These are phyloP conservation scores for Cheilosia urbana DNA, from an alignment of 2,888 invertebrate genomes.

Conservation along the genomic window DNA sequence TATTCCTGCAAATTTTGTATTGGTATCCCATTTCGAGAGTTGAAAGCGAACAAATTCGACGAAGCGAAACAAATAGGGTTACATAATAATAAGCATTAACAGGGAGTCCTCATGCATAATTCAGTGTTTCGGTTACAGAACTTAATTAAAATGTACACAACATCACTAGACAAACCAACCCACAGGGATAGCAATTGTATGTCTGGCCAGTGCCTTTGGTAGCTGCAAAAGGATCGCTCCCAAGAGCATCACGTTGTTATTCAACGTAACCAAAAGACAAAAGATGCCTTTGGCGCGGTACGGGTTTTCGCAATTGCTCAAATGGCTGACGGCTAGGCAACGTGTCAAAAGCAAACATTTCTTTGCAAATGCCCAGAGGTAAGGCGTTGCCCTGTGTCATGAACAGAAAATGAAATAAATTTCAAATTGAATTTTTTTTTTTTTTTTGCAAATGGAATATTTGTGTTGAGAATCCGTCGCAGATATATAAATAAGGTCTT, in stretches of 20 bases:
- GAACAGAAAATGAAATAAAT: conserved; percentile 50
- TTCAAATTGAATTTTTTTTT: conserved; percentile 64
- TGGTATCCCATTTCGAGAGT: too few relatives aligned
- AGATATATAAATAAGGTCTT: conserved; percentile 24
- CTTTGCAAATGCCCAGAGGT: conserved; percentile 31
- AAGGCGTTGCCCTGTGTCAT: conserved; percentile 35
- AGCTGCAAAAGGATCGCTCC: conserved; percentile 26
- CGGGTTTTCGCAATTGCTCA: conserved; percentile 25
- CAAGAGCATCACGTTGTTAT: conserved; percentile 32
- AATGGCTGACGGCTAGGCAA: conserved; percentile 21
- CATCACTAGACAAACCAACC: conserved; percentile 4
- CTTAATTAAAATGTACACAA: conserved; percentile 44
- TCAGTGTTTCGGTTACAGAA: conserved; percentile 30
- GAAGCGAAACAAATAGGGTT: background rate
- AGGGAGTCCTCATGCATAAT: conserved; percentile 26
- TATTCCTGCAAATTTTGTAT: too few relatives aligned
- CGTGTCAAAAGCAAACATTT: conserved; percentile 46
- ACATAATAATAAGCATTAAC: background rate
- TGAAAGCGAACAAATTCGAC: too few relatives aligned
- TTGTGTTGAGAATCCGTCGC: conserved; percentile 56
- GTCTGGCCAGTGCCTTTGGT: conserved; percentile 39
- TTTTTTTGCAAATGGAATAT: conserved; percentile 67
- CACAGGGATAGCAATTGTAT: conserved; percentile 8
- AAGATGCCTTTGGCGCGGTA: conserved; percentile 23
- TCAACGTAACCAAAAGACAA: conserved; percentile 35